Evolutionary conservation across 2,797 vertebrate genomes (phyloP).

Genomic region (Gephyroberyx darwinii): DNA sequence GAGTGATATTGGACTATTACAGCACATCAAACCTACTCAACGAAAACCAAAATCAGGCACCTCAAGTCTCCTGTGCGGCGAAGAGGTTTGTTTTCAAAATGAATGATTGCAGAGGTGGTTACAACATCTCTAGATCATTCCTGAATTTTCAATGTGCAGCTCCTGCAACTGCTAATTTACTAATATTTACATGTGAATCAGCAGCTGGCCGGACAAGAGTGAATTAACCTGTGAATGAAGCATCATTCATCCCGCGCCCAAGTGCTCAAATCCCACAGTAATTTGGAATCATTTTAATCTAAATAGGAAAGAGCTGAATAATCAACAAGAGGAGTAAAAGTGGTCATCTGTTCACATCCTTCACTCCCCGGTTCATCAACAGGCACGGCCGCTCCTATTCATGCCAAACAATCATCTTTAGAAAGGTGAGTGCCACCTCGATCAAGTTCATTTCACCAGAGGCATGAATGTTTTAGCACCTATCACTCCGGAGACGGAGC

Average conservation of each 20-base stretch:
- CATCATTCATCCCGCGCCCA: conserved; percentile 56
- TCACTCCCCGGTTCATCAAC: conserved; percentile 59
- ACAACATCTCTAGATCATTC: conserved; percentile 40
- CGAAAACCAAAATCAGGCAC: neutral
- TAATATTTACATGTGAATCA: conserved; percentile 78
- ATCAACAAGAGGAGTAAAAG: conserved; percentile 76
- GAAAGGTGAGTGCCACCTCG: conserved; percentile 54
- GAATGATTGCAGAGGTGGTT: conserved; percentile 41
- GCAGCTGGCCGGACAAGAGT: conserved; percentile 75
- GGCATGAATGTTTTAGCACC: conserved; percentile 61
- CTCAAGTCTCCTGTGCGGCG: conserved; percentile 11
- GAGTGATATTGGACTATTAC: neutral
- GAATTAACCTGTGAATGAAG: conserved; percentile 77
- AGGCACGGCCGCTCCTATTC: conserved; percentile 53
- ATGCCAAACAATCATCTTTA: conserved; percentile 68
- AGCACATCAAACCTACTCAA: neutral
- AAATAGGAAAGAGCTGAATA: conserved; percentile 74
- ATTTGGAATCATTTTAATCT: conserved; percentile 72
- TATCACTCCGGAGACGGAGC: conserved; percentile 67
- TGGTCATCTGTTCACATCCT: conserved; percentile 76
- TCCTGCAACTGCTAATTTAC: conserved; percentile 54
- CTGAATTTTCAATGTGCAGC: conserved; percentile 48
- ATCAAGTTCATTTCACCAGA: conserved; percentile 54
- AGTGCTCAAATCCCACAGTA: conserved; percentile 62
- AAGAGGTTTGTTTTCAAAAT: conserved; percentile 48